Evolutionary conservation across 92 coral and sea anemone genomes (phyloP).

Genomic region (Umimayanthus chanpuru): DNA sequence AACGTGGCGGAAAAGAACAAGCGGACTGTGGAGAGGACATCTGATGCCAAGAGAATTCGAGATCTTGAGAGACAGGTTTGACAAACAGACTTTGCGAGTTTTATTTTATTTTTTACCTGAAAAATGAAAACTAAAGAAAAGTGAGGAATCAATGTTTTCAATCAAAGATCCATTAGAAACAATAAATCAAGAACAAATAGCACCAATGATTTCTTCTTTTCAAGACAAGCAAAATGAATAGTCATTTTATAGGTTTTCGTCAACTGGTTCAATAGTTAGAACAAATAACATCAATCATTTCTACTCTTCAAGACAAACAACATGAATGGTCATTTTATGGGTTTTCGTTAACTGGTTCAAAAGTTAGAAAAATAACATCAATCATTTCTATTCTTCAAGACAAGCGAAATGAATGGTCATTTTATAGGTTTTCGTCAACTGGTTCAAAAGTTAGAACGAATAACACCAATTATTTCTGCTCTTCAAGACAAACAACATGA

Average conservation of each 20-base stretch:
- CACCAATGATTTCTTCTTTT: not conserved
- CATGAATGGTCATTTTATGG: not conserved
- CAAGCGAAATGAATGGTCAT: not conserved
- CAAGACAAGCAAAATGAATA: no score
- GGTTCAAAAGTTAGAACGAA: no score
- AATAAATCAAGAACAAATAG: not conserved
- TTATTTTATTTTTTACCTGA: no score
- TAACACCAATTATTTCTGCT: no score
- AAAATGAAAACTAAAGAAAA: not conserved
- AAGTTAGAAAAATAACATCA: not conserved
- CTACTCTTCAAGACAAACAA: no score
- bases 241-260: no score
- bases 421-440: not conserved
- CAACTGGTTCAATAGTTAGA: not conserved
- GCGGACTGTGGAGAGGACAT: constrained; percentile 76
- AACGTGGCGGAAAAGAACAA: constrained; percentile 76
- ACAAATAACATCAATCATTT: not conserved
- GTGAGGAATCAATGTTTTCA: no score
- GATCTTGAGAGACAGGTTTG: constrained; percentile 95
- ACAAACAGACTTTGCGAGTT: not conserved
- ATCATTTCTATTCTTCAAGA: not conserved
- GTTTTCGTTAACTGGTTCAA: not conserved
- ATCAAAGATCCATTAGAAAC: not conserved
- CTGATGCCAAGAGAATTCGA: constrained; percentile 90
- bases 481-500: no score